Conservation (phyloP, 2,888 invertebrate species). For the Ecliptopera silaceata region DNA sequence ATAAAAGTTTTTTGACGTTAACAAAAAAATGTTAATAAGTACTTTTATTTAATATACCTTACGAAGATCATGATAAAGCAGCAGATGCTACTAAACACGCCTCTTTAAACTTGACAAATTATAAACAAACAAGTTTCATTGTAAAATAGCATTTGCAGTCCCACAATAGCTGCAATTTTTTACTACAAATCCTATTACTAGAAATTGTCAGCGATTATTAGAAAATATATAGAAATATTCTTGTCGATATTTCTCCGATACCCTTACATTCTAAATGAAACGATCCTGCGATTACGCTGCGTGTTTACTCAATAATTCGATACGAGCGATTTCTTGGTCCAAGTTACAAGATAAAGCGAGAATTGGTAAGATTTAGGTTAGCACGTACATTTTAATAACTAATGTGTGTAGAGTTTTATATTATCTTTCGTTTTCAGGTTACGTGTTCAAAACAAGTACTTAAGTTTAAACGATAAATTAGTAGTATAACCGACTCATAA, state of each 20-base stretch:
- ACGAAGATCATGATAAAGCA: background rate
- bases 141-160: background rate
- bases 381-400: too few relatives aligned
- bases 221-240: constrained; percentile 68
- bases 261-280: constrained; percentile 73
- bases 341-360: constrained; percentile 48
- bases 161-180: constrained; percentile 40
- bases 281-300: constrained; percentile 73
- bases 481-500: too few relatives aligned
- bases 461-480: too few relatives aligned
- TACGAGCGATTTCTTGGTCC: constrained; percentile 53
- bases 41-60: too few relatives aligned
- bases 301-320: constrained; percentile 83
- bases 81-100: background rate
- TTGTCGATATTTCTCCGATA: constrained; percentile 66
- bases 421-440: too few relatives aligned
- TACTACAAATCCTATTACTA: constrained; percentile 54
- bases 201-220: constrained; percentile 64
- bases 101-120: constrained; percentile 18
- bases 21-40: too few relatives aligned
- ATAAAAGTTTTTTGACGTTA: too few relatives aligned
- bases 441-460: too few relatives aligned
- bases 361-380: too few relatives aligned
- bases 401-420: too few relatives aligned
- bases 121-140: constrained; percentile 21